Percentiles rank a stretch among this genome's conserved stretches.
Conservation (phyloP, 2,888 invertebrate genomes). For the Athrips mouffetella region DNA sequence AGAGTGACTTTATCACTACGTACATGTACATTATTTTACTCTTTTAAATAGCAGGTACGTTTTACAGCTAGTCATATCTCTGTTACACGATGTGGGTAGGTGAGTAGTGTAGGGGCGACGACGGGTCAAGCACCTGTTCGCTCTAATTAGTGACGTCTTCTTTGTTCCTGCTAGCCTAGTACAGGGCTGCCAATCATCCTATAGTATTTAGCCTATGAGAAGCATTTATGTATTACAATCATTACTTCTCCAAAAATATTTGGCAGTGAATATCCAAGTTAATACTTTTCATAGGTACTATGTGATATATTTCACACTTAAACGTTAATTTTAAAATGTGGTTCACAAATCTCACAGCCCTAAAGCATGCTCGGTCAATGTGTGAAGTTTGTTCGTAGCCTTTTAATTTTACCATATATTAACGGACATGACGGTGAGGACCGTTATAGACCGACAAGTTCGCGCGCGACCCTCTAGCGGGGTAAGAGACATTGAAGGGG, state of each 20-base stretch:
- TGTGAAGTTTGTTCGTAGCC: background rate
- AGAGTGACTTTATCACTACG: no score
- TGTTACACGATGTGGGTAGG: no score
- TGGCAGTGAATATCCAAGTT: no score
- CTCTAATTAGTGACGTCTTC: conserved; percentile 56
- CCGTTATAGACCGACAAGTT: no score
- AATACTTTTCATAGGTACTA: no score
- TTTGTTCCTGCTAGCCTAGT: conserved; percentile 3
- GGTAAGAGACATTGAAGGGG: no score
- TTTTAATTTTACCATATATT: background rate
- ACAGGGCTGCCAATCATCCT: background rate
- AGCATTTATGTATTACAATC: background rate
- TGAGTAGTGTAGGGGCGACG: background rate
- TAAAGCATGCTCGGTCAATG: background rate
- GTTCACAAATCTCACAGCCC: background rate
- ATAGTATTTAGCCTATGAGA: background rate
- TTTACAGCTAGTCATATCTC: no score
- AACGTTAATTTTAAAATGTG: background rate
- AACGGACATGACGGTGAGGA: background rate
- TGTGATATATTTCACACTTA: conserved; percentile 8
- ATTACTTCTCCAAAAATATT: no score
- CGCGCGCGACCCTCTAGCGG: no score
- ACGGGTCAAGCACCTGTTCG: conserved; percentile 62
- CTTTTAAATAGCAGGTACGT: no score
- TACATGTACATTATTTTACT: no score